These are phyloP conservation scores for Gambusia affinis DNA, from an alignment of 2,113 vertebrate species.

Conservation along the genomic window DNA sequence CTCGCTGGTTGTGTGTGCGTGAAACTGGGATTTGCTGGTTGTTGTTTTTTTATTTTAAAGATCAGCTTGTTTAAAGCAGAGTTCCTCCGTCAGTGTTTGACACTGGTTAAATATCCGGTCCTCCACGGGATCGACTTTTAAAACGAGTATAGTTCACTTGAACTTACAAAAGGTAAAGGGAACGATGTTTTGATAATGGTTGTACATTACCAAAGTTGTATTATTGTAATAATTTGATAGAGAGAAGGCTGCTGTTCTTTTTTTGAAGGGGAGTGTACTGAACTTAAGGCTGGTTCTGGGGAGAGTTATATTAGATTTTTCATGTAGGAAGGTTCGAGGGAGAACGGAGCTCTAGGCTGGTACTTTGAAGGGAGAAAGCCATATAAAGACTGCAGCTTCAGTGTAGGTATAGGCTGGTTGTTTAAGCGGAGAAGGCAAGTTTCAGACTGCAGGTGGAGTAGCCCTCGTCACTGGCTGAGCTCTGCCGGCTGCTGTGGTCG, in stretches of 20 bases:
- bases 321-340: conserved; percentile 38
- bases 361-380: conserved; percentile 61
- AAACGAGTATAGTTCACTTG: conserved; percentile 35
- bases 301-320: conserved; percentile 28
- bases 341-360: conserved; percentile 64
- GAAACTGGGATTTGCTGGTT: conserved; percentile 62
- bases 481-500: conserved; percentile 97
- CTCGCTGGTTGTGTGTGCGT: conserved; percentile 61
- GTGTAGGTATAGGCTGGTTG: conserved; percentile 72
- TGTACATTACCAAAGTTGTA: conserved; percentile 47
- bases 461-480: conserved; percentile 92
- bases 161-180: conserved; percentile 47
- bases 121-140: conserved; percentile 41
- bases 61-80: conserved; percentile 50
- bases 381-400: conserved; percentile 55
- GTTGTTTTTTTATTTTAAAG: conserved; percentile 32
- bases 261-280: conserved; percentile 36
- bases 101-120: conserved; percentile 33
- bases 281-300: conserved; percentile 69
- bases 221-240: conserved; percentile 17
- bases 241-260: conserved; percentile 25
- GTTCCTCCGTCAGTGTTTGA: conserved; percentile 38
- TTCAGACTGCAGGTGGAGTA: conserved; percentile 97
- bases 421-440: conserved; percentile 90
- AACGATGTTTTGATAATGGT: conserved; percentile 32